Percentiles rank a stretch among this genome's conserved stretches.
Conservation (phyloP, 2,888 invertebrate genomes). For the Orthosia gothica region DNA sequence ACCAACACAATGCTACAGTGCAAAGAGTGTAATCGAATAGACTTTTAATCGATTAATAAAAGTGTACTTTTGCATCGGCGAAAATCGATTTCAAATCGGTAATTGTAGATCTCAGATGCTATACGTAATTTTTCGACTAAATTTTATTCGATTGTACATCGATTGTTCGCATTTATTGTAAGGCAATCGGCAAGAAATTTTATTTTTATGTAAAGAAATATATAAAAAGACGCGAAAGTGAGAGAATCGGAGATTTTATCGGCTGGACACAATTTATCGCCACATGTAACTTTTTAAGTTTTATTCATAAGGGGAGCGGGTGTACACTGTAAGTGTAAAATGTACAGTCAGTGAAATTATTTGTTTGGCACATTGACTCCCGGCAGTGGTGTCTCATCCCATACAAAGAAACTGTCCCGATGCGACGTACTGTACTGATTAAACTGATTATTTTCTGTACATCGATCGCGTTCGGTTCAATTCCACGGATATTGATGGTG, state of each 20-base stretch:
- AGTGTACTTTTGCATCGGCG: neutral
- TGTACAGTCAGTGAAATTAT: neutral
- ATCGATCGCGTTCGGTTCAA: too few species aligned
- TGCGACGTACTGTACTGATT: too few species aligned
- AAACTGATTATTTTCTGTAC: too few species aligned
- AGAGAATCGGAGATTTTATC: slow-evolving; percentile 69
- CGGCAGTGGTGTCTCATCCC: too few species aligned
- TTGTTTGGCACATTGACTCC: neutral
- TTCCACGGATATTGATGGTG: too few species aligned
- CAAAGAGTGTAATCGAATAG: slow-evolving; percentile 49
- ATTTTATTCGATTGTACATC: slow-evolving; percentile 34
- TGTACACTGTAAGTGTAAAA: neutral
- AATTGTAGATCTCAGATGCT: slow-evolving; percentile 13
- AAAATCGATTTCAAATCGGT: slow-evolving; percentile 30
- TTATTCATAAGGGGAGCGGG: slow-evolving; percentile 55
- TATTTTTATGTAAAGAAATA: slow-evolving; percentile 68
- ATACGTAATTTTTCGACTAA: slow-evolving; percentile 31
- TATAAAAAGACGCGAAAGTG: slow-evolving; percentile 76
- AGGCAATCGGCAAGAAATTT: slow-evolving; percentile 59
- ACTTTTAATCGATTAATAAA: slow-evolving; percentile 39
- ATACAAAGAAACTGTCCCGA: too few species aligned
- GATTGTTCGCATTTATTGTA: slow-evolving; percentile 43
- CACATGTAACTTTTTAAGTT: slow-evolving; percentile 67
- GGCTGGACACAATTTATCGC: slow-evolving; percentile 61
- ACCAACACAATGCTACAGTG: too few species aligned